A percentile compares a stretch with the other conserved stretches of the same genome.
Evolutionary conservation across 92 coral and sea anemone species (phyloP).

Genomic region (Actinernus sp.): DNA sequence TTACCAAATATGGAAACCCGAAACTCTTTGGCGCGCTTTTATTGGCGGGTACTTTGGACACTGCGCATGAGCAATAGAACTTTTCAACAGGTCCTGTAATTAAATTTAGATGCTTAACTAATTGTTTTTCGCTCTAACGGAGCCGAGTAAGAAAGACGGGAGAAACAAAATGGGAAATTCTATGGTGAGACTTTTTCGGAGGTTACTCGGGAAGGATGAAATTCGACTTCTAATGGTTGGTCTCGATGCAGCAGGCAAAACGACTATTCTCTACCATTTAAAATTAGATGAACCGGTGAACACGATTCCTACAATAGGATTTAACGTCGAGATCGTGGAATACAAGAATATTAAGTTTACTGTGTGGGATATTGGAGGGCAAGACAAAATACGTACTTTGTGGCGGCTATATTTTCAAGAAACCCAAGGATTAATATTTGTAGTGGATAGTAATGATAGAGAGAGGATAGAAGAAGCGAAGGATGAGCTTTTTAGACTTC

Average conservation of each 20-base stretch:
- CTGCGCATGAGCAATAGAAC: conserved; percentile 28
- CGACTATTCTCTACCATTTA: conserved; percentile 94
- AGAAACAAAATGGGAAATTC: conserved; percentile 82
- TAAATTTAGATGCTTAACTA: conserved; percentile 3
- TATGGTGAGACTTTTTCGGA: conserved; percentile 80
- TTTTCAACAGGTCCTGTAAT: conserved; percentile 15
- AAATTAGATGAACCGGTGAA: conserved; percentile 94
- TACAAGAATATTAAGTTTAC: conserved; percentile 98
- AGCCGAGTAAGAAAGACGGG: neutral
- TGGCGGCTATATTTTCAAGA: conserved; percentile 98
- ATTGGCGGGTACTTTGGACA: no score
- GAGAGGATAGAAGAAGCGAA: conserved; percentile 92
- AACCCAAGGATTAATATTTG: conserved; percentile 95
- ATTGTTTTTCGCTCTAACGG: conserved; percentile 6
- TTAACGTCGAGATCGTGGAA: conserved; percentile 97
- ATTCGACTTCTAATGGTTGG: conserved; percentile 99
- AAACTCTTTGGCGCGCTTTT: no score
- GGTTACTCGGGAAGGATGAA: conserved; percentile 92
- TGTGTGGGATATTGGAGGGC: conserved; percentile 99
- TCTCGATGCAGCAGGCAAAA: conserved; percentile 97
- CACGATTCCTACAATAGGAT: conserved; percentile 97
- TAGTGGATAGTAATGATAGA: conserved; percentile 95
- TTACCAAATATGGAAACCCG: no score
- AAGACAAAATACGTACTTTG: conserved; percentile 93
- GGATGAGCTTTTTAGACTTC: conserved; percentile 80